Evolutionary conservation across 2,113 vertebrate species (phyloP).

Genomic region (Zingel zingel): DNA sequence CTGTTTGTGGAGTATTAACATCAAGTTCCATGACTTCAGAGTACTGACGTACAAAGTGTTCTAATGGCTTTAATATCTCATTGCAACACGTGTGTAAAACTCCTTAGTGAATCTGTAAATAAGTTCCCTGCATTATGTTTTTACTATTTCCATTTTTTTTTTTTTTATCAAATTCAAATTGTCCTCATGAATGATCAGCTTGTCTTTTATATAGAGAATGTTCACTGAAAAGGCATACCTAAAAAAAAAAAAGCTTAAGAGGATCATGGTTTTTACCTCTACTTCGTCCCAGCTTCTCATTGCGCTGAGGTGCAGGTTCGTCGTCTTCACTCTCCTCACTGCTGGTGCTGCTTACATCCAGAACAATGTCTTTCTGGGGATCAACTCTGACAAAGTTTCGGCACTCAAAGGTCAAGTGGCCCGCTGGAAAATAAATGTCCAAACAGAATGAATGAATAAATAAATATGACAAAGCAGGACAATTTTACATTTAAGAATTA

Average conservation of each 20-base stretch:
- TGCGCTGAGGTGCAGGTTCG: slow-evolving; percentile 78
- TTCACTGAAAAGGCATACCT: no score
- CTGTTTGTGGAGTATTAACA: no score
- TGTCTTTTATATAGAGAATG: background rate
- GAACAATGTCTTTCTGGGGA: slow-evolving; percentile 97
- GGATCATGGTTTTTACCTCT: slow-evolving; percentile 70
- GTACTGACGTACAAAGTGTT: no score
- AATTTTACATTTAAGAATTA: background rate
- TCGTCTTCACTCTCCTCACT: slow-evolving; percentile 92
- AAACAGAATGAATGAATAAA: background rate
- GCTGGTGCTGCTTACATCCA: slow-evolving; percentile 98
- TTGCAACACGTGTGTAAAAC: background rate
- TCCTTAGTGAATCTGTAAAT: background rate
- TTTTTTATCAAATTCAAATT: background rate
- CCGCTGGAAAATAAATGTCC: slow-evolving; percentile 83
- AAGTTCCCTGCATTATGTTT: background rate
- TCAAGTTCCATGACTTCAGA: no score
- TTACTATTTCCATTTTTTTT: no score
- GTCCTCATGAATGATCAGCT: background rate
- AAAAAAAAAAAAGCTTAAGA: no score
- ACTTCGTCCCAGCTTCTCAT: slow-evolving; percentile 83
- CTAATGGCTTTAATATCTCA: no score
- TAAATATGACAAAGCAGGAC: background rate
- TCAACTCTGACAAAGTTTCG: slow-evolving; percentile 98
- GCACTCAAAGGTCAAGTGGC: slow-evolving; percentile 98